Conservation (phyloP, 2,888 invertebrate species). For the Lasioglossum marginatum region DNA sequence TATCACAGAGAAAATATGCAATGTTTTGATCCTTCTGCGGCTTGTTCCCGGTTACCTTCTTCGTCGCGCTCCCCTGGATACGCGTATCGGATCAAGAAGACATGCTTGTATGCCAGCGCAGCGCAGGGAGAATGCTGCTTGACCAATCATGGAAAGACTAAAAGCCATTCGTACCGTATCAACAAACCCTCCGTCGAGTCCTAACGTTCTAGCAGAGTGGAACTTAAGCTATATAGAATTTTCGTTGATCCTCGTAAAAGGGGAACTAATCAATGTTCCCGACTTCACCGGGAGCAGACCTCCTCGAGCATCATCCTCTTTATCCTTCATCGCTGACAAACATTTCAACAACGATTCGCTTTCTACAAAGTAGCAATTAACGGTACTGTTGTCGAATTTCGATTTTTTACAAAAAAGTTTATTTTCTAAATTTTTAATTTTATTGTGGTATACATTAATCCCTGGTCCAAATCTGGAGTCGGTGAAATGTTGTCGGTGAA, state of each 20-base stretch:
- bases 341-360: background rate
- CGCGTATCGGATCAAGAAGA: conserved; percentile 72
- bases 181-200: conserved; percentile 62
- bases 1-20: conserved; percentile 68
- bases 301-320: conserved; percentile 32
- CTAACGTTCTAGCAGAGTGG: conserved; percentile 56
- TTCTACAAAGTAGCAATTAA: background rate
- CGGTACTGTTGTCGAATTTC: background rate
- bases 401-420: background rate
- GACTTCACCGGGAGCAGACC: conserved; percentile 33
- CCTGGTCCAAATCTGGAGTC: no score
- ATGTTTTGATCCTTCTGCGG: conserved; percentile 67
- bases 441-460: background rate
- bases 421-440: background rate
- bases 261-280: conserved; percentile 66
- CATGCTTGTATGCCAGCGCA: conserved; percentile 50
- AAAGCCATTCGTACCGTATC: conserved; percentile 77
- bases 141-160: conserved; percentile 78
- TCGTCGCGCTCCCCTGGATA: conserved; percentile 45
- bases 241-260: conserved; percentile 65
- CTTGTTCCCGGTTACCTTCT: conserved; percentile 40
- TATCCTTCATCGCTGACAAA: background rate
- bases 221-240: conserved; percentile 73
- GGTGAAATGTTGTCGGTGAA: no score
- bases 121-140: conserved; percentile 73